A percentile compares a stretch with the other conserved stretches of the same genome.
These are phyloP conservation scores for Greenwoodochromis staneri DNA, from an alignment of 2,113 vertebrate species.

Conservation along the genomic window DNA sequence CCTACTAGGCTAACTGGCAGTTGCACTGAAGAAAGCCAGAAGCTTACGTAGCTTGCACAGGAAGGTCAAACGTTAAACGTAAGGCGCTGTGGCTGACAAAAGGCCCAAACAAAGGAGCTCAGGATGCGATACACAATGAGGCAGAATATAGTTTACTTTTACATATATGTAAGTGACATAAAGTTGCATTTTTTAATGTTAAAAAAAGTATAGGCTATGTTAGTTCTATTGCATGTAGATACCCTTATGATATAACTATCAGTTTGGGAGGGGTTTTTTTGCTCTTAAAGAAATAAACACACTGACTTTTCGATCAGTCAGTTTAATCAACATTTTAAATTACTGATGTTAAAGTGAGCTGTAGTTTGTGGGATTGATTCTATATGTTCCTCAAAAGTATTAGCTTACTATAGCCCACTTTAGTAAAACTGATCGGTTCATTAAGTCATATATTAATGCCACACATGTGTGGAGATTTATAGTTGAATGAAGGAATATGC, in stretches of 20 bases:
- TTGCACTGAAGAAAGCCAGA: not conserved
- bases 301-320: not conserved
- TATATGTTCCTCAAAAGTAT: not conserved
- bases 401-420: not conserved
- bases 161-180: not conserved
- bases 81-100: not conserved
- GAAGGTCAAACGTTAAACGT: not conserved
- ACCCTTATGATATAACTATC: not conserved
- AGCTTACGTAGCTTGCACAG: not conserved
- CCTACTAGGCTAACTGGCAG: not conserved
- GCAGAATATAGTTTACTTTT: not conserved
- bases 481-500: not conserved
- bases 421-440: not conserved
- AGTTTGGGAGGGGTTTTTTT: not conserved
- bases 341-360: not conserved
- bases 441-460: not conserved
- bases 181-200: not conserved
- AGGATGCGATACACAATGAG: not conserved
- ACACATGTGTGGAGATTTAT: not conserved
- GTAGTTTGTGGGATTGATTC: not conserved
- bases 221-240: not conserved
- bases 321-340: not conserved
- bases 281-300: not conserved
- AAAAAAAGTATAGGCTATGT: not conserved
- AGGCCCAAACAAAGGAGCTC: not conserved